phyloP scores from a whole-genome alignment of 2,888 invertebrate genomes.

The Eupsilia transversa region DNA sequence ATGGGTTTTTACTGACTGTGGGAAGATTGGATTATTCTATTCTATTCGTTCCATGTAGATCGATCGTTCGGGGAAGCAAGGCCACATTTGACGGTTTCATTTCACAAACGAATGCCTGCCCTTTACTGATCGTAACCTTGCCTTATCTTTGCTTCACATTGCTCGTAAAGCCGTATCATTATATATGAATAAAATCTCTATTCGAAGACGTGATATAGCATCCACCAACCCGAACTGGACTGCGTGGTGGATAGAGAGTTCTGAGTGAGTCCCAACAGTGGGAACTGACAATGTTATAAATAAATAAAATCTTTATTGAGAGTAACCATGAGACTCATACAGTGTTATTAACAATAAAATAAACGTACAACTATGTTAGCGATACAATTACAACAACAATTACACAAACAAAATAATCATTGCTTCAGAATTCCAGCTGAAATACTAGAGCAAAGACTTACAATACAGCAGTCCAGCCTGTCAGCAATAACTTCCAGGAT shows the following conservation, averaged over 20 bases:
- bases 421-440: too few species aligned
- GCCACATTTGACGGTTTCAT: constrained; percentile 13
- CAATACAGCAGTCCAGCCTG: too few species aligned
- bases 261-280: background rate
- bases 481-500: too few species aligned
- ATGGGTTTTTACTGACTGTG: constrained; percentile 38
- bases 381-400: too few species aligned
- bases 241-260: background rate
- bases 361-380: too few species aligned
- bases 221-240: background rate
- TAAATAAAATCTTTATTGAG: too few species aligned
- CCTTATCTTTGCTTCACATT: background rate
- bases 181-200: constrained; percentile 35
- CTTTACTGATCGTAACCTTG: constrained; percentile 10
- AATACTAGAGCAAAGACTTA: too few species aligned
- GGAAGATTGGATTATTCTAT: constrained; percentile 33
- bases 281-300: background rate
- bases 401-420: too few species aligned
- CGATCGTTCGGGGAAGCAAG: constrained; percentile 1
- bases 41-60: constrained; percentile 20
- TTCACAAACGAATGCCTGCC: constrained; percentile 2
- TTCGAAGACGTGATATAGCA: constrained; percentile 16
- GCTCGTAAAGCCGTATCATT: constrained; percentile 14
- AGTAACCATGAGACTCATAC: too few species aligned
- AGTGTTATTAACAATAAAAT: too few species aligned